These are phyloP conservation scores for Cranoglanis bouderius DNA, from an alignment of 2,113 vertebrate species.

Conservation along the genomic window DNA sequence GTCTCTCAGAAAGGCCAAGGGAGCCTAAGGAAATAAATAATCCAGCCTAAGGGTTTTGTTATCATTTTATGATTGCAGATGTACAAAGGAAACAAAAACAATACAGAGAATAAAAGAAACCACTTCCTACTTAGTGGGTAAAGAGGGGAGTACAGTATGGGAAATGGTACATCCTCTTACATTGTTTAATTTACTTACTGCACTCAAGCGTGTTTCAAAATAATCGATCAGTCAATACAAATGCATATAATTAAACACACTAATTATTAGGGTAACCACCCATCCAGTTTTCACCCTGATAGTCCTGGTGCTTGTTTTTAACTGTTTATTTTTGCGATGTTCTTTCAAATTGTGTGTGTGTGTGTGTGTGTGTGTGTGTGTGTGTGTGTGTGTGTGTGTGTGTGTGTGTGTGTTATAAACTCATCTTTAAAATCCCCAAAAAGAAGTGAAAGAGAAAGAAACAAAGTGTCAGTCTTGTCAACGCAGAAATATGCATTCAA, in stretches of 20 bases:
- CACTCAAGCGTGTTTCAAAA: slow-evolving; percentile 25
- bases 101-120: slow-evolving; percentile 32
- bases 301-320: background rate
- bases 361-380: too few relatives aligned
- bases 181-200: slow-evolving; percentile 21
- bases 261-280: background rate
- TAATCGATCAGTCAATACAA: slow-evolving; percentile 20
- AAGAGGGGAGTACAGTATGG: background rate
- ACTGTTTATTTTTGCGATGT: background rate
- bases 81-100: slow-evolving; percentile 37
- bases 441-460: too few relatives aligned
- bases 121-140: slow-evolving; percentile 7
- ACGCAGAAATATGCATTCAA: background rate
- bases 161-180: background rate
- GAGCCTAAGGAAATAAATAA: slow-evolving; percentile 46
- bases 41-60: slow-evolving; percentile 43
- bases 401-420: too few relatives aligned
- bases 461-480: background rate
- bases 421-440: too few relatives aligned
- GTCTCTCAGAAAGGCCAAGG: slow-evolving; percentile 33
- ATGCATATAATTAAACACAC: slow-evolving; percentile 18
- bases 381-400: too few relatives aligned
- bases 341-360: background rate
- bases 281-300: background rate
- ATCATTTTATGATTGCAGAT: background rate